Evolutionary conservation across 2,888 invertebrate species (phyloP).

Genomic region (Dasysyrphus albostriatus): DNA sequence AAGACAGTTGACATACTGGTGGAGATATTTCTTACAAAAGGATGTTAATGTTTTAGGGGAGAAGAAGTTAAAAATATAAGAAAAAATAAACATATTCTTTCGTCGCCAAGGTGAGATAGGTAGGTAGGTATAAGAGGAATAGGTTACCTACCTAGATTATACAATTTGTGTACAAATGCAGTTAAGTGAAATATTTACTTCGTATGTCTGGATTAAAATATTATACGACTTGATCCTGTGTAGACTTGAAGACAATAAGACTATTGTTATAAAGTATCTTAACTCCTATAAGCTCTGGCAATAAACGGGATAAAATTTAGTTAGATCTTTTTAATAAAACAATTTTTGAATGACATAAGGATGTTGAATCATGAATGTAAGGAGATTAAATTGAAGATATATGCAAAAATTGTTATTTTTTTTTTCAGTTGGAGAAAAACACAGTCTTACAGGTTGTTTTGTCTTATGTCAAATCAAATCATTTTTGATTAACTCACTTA

Average conservation of each 20-base stretch:
- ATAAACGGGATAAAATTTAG: constrained; percentile 28
- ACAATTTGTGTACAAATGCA: constrained; percentile 18
- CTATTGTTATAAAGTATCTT: constrained; percentile 14
- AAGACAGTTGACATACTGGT: constrained; percentile 53
- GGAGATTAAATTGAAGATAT: no score
- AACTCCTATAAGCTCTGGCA: background rate
- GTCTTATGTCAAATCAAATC: no score
- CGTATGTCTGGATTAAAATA: constrained; percentile 32
- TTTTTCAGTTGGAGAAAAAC: no score
- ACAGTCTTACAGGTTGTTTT: no score
- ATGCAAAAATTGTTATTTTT: background rate
- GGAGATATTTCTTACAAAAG: constrained; percentile 10
- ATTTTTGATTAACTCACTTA: no score
- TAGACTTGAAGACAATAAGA: constrained; percentile 20
- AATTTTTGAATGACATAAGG: no score
- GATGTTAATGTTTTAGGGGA: background rate
- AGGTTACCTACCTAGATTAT: background rate
- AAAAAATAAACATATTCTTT: background rate
- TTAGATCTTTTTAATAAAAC: background rate
- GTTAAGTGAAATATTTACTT: constrained; percentile 20
- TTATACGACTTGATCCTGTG: constrained; percentile 32
- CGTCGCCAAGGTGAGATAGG: background rate
- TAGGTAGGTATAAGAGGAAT: no score
- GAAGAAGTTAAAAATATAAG: constrained; percentile 2
- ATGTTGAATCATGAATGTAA: no score